Percentiles rank a stretch among this genome's conserved stretches.
phyloP scores from a whole-genome alignment of 2,888 invertebrate species.

The Eristalis intricaria region DNA sequence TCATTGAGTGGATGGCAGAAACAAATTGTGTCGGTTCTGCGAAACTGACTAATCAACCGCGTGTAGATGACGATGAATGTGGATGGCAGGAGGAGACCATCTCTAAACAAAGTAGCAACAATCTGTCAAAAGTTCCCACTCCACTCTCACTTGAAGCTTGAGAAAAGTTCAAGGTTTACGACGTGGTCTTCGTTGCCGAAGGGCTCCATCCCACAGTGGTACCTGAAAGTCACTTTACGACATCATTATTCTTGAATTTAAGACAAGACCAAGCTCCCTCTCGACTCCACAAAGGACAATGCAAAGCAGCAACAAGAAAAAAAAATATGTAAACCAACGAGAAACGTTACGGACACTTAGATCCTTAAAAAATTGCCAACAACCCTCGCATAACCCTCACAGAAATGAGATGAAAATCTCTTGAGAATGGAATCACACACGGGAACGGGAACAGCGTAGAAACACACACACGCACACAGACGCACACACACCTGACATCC shows the following conservation, averaged over 20 bases:
- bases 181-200: background rate
- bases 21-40: background rate
- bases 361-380: slow-evolving; percentile 34
- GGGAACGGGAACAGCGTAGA: background rate
- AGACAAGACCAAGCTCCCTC: slow-evolving; percentile 10
- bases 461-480: background rate
- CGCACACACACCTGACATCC: background rate
- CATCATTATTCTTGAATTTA: slow-evolving; percentile 10
- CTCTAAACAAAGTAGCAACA: background rate
- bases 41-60: background rate
- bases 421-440: slow-evolving; percentile 18
- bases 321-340: slow-evolving; percentile 3
- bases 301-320: background rate
- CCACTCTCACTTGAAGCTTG: background rate
- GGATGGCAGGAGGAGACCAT: too few relatives aligned
- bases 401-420: slow-evolving; percentile 49
- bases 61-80: background rate
- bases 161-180: slow-evolving; percentile 24
- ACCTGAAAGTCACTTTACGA: background rate
- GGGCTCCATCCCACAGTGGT: background rate
- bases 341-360: slow-evolving; percentile 36
- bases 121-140: background rate
- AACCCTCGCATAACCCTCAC: slow-evolving; percentile 32
- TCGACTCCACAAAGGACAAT: background rate
- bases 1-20: background rate